A percentile compares a stretch with the other conserved stretches of the same genome.
Evolutionary conservation across 2,888 invertebrate species (phyloP).

Genomic region (Phyllotreta striolata): DNA sequence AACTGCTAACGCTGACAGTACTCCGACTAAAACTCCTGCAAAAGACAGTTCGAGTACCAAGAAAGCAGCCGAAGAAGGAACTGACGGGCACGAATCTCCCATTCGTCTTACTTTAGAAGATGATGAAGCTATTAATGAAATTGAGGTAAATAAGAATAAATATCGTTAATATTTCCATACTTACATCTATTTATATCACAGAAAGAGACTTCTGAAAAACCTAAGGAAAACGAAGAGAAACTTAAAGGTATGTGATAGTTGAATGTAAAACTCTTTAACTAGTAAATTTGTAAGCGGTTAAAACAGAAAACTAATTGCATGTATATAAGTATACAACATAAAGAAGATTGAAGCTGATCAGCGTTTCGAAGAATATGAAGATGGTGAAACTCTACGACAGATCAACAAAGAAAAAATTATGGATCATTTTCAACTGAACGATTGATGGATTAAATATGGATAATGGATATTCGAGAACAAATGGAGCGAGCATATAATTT

Average conservation of each 20-base stretch:
- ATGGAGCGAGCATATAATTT: no score
- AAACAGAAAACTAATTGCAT: conserved; percentile 45
- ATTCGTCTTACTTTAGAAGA: conserved; percentile 55
- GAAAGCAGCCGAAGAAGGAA: conserved; percentile 29
- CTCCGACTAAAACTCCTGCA: conserved; percentile 14
- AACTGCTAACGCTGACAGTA: neutral
- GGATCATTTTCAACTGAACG: no score
- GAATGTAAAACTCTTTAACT: conserved; percentile 14
- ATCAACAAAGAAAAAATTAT: conserved; percentile 1
- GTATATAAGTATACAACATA: conserved; percentile 29
- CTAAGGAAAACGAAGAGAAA: conserved; percentile 34
- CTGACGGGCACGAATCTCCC: conserved; percentile 47
- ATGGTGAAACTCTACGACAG: conserved; percentile 8
- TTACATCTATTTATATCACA: conserved; percentile 33
- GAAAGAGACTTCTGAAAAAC: conserved; percentile 41
- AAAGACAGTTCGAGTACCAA: conserved; percentile 14
- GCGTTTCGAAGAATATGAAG: neutral
- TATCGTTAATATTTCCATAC: conserved; percentile 2
- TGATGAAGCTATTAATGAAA: conserved; percentile 54
- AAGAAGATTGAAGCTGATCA: no score
- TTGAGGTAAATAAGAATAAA: conserved; percentile 45
- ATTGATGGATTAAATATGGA: no score
- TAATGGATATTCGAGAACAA: no score
- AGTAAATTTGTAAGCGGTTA: conserved; percentile 18
- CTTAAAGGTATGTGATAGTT: conserved; percentile 38